Evolutionary conservation across 2,113 vertebrate genomes (phyloP).

Genomic region (Tauraco erythrolophus): DNA sequence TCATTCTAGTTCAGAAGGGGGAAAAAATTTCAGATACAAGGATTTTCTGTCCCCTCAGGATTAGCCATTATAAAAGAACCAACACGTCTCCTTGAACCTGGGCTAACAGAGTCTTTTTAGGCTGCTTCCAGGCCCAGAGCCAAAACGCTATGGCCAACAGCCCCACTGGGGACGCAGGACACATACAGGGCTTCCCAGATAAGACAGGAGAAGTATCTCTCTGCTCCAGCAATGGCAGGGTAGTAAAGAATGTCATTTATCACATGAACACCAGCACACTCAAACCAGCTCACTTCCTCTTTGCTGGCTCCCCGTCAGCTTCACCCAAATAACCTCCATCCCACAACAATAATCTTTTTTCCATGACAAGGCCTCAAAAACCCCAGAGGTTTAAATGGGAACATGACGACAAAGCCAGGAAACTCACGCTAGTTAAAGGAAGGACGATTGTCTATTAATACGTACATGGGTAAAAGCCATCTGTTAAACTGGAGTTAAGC

Average conservation of each 20-base stretch:
- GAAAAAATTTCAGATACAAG: not conserved
- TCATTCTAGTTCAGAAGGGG: not conserved
- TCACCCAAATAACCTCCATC: constrained; percentile 6
- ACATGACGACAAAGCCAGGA: constrained; percentile 49
- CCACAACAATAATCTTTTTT: constrained; percentile 30
- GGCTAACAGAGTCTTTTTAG: not conserved
- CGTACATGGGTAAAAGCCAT: not conserved
- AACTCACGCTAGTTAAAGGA: not conserved
- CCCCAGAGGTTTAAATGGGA: constrained; percentile 46
- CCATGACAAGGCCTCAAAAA: constrained; percentile 35
- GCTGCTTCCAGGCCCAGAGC: not conserved
- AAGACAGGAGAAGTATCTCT: not conserved
- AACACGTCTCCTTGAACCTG: not conserved
- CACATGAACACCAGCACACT: not conserved
- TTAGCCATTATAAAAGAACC: not conserved
- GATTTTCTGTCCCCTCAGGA: not conserved
- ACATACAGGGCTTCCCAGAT: not conserved
- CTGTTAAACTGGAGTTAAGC: not conserved
- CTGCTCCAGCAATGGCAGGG: not conserved
- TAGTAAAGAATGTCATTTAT: not conserved
- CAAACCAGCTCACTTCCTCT: constrained; percentile 36
- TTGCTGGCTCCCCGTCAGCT: not conserved
- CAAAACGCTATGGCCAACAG: not conserved
- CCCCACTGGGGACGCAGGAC: not conserved
- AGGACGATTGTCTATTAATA: constrained; percentile 37